Conservation (phyloP, 2,888 invertebrate species). For the Norana najaformis region DNA sequence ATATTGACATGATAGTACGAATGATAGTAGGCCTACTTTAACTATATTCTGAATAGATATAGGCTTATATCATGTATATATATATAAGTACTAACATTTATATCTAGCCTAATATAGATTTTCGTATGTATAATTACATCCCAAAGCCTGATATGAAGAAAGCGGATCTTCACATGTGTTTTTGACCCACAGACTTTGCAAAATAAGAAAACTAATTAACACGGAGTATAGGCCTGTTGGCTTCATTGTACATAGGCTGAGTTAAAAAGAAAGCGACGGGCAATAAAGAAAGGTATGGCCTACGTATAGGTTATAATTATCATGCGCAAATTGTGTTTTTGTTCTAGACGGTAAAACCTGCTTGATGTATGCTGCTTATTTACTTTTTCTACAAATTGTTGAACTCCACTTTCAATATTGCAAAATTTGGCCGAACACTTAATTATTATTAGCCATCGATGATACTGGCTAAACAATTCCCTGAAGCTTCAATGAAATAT, state of each 20-base stretch:
- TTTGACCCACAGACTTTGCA: not conserved
- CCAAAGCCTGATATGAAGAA: not conserved
- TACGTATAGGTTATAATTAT: not conserved
- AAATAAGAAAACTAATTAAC: not conserved
- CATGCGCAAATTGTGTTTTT: not conserved
- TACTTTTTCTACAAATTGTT: not conserved
- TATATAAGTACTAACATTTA: not conserved
- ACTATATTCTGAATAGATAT: too few species aligned
- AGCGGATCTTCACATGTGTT: not conserved
- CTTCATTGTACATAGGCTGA: not conserved
- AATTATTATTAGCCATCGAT: too few species aligned
- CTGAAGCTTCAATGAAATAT: too few species aligned
- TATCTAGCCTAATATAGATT: not conserved
- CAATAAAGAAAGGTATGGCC: not conserved
- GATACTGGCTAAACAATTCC: too few species aligned
- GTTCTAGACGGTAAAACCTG: not conserved
- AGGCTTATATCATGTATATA: not conserved
- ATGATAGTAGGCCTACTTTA: too few species aligned
- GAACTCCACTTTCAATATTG: not conserved
- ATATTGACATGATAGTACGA: too few species aligned
- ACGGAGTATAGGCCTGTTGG: not conserved
- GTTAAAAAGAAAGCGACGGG: not conserved
- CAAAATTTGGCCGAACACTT: too few species aligned
- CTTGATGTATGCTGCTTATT: not conserved
- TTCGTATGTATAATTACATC: not conserved